Conservation (phyloP, 1,140 invertebrate genomes). For the Platorchestia sp. region DNA sequence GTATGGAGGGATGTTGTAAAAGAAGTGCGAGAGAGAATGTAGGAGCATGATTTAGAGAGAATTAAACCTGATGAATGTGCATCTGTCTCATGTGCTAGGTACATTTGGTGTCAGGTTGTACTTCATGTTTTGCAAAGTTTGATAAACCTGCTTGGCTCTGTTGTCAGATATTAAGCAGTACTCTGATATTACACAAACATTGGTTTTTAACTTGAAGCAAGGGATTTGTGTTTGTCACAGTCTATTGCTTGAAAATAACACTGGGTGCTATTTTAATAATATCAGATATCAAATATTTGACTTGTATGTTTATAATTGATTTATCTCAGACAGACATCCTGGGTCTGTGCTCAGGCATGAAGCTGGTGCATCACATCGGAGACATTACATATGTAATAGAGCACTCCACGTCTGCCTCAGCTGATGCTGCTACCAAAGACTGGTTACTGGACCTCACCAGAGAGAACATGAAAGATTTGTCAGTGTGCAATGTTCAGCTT, state of each 20-base stretch:
- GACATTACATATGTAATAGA: background rate
- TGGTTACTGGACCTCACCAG: conserved; percentile 28
- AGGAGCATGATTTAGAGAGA: background rate
- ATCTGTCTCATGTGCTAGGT: background rate
- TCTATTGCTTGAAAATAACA: background rate
- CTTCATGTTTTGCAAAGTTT: too few species aligned
- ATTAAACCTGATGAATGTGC: background rate
- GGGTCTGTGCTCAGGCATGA: background rate
- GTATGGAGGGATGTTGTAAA: background rate
- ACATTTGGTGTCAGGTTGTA: background rate
- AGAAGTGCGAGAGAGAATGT: background rate
- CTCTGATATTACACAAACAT: background rate
- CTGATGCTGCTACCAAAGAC: background rate
- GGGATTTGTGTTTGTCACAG: background rate
- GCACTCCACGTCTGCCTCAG: background rate
- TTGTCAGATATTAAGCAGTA: background rate
- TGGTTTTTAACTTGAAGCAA: background rate
- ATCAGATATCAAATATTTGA: background rate
- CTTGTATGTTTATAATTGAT: background rate
- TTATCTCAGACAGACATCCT: conserved; percentile 21
- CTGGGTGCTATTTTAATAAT: background rate
- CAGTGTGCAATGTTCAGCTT: background rate
- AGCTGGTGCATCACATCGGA: background rate
- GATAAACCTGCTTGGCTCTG: background rate
- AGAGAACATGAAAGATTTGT: conserved; percentile 44